phyloP scores from a whole-genome alignment of 1,140 invertebrate species.

The Brachionus angularis region DNA sequence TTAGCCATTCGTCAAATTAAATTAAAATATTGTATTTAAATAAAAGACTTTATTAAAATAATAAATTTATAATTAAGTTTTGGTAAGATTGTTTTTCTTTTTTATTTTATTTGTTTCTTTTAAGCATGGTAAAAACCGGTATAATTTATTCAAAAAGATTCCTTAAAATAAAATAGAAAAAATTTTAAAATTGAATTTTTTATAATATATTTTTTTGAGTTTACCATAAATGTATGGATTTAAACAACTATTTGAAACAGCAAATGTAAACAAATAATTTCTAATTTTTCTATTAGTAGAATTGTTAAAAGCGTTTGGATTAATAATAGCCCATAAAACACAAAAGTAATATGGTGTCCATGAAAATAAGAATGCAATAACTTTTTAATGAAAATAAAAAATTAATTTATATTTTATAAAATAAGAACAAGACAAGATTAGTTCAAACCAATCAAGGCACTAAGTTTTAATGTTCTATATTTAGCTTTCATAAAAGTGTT shows the following conservation, averaged over 20 bases:
- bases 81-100: too few relatives aligned
- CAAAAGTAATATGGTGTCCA: constrained; percentile 43
- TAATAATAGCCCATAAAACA: constrained; percentile 17
- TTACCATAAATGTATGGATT: constrained; percentile 40
- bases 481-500: constrained; percentile 35
- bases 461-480: constrained; percentile 34
- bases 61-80: too few relatives aligned
- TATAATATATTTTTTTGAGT: background rate
- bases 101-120: too few relatives aligned
- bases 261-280: constrained; percentile 40
- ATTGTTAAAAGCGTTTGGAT: constrained; percentile 29
- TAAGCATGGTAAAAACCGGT: too few relatives aligned
- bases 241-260: constrained; percentile 42
- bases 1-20: too few relatives aligned
- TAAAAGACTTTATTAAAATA: too few relatives aligned
- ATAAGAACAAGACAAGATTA: background rate
- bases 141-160: too few relatives aligned
- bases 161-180: too few relatives aligned
- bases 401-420: background rate
- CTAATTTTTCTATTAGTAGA: background rate
- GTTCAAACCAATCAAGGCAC: constrained; percentile 36
- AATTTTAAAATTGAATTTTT: too few relatives aligned
- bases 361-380: constrained; percentile 37
- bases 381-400: background rate
- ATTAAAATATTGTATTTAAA: too few relatives aligned